Evolutionary conservation across 1,140 invertebrate species (phyloP).

Genomic region (Cydia fagiglandana): DNA sequence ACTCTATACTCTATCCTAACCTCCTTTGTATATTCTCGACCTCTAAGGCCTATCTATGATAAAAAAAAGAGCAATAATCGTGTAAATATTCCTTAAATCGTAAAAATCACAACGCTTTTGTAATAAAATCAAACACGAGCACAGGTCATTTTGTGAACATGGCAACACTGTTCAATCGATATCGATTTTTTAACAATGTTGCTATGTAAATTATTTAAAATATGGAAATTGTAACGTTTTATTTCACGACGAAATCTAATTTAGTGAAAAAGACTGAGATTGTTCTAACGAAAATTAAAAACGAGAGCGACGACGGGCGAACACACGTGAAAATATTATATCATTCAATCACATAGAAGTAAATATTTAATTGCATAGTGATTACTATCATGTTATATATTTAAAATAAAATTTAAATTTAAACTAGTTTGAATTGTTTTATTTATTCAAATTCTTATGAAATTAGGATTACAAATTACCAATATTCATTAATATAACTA

Average conservation of each 20-base stretch:
- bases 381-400: conserved; percentile 74
- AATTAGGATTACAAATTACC: neutral
- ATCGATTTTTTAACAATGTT: neutral
- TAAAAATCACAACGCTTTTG: conserved; percentile 23
- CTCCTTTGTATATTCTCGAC: conserved; percentile 24
- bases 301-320: conserved; percentile 35
- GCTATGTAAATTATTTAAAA: neutral
- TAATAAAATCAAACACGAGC: neutral
- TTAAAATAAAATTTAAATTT: conserved; percentile 67
- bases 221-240: neutral
- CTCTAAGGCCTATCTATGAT: conserved; percentile 27
- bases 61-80: conserved; percentile 25
- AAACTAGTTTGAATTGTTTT: conserved; percentile 57
- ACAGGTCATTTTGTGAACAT: conserved; percentile 2
- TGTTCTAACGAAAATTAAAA: conserved; percentile 49
- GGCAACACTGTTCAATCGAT: neutral
- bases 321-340: conserved; percentile 46
- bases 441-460: conserved; percentile 36
- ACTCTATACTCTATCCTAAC: neutral
- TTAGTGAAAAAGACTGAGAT: conserved; percentile 51
- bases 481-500: too few species aligned
- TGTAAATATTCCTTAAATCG: conserved; percentile 25
- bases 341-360: conserved; percentile 67
- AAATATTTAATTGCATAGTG: conserved; percentile 63
- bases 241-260: conserved; percentile 37